phyloP scores from a whole-genome alignment of 2,888 invertebrate species.

The Acrocyrtus sp. region DNA sequence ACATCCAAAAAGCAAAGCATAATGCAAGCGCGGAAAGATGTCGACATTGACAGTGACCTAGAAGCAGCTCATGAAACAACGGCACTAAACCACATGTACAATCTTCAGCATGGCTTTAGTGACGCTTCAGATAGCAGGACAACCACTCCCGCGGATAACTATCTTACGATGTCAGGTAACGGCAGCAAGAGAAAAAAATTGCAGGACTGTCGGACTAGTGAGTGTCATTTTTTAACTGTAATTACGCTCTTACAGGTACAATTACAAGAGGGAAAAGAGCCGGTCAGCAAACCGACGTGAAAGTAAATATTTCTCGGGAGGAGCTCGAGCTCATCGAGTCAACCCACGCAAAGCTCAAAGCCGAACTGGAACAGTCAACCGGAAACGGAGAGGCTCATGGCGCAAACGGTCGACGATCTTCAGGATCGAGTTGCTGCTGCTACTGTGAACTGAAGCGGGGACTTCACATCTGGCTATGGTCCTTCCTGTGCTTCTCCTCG shows the following conservation, averaged over 20 bases:
- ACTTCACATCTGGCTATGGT: constrained; percentile 74
- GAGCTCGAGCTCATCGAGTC: constrained; percentile 77
- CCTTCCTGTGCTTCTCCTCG: constrained; percentile 73
- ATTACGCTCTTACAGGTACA: constrained; percentile 74
- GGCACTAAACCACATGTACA: constrained; percentile 16
- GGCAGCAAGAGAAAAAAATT: background rate
- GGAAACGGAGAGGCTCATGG: background rate
- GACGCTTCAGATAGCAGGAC: constrained; percentile 9
- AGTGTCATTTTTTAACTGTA: no score
- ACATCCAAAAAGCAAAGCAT: background rate
- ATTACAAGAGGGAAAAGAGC: constrained; percentile 79
- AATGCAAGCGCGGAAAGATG: constrained; percentile 6
- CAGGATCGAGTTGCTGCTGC: background rate
- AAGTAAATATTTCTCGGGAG: constrained; percentile 77
- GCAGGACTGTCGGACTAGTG: no score
- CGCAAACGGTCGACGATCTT: constrained; percentile 36
- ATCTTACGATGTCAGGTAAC: constrained; percentile 45
- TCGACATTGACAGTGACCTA: constrained; percentile 32
- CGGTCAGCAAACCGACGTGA: constrained; percentile 78
- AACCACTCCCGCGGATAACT: constrained; percentile 33
- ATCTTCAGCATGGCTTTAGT: background rate
- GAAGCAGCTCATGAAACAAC: constrained; percentile 45
- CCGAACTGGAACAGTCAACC: constrained; percentile 52
- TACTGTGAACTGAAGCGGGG: constrained; percentile 71
- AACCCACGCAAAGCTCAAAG: constrained; percentile 64